phyloP scores from a whole-genome alignment of 2,113 vertebrate species.

The Desmodus rotundus region DNA sequence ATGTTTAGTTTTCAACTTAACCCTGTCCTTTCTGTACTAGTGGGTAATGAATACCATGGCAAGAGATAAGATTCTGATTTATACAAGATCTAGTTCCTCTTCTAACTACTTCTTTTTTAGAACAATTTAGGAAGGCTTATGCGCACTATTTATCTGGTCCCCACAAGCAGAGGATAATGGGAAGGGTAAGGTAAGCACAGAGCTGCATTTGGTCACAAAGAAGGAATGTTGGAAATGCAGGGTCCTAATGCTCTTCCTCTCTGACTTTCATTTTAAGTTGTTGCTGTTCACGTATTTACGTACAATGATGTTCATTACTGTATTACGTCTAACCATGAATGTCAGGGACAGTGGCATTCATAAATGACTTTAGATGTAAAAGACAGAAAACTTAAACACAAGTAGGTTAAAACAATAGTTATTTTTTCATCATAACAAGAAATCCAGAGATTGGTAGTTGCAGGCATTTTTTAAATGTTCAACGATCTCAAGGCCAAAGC shows the following conservation, averaged over 20 bases:
- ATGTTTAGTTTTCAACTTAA: neutral
- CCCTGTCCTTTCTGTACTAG: neutral
- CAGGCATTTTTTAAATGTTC: neutral
- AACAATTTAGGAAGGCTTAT: neutral
- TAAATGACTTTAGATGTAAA: neutral
- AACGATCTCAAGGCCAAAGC: neutral
- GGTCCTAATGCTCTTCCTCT: neutral
- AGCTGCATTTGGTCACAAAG: neutral
- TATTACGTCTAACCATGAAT: neutral
- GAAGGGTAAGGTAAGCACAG: neutral
- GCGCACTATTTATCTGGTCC: neutral
- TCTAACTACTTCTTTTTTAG: neutral
- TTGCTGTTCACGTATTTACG: neutral
- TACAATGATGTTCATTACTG: neutral
- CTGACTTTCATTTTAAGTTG: neutral
- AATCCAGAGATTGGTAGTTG: neutral
- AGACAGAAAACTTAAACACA: constrained; percentile 1
- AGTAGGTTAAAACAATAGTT: neutral
- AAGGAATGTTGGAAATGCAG: neutral
- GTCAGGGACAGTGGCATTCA: neutral
- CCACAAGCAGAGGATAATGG: neutral
- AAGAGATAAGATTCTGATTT: neutral
- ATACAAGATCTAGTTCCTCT: neutral
- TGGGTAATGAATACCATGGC: neutral
- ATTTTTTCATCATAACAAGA: constrained; percentile 6